Conservation (phyloP, 2,797 vertebrate genomes). For the Pachyuromys duprasi region DNA sequence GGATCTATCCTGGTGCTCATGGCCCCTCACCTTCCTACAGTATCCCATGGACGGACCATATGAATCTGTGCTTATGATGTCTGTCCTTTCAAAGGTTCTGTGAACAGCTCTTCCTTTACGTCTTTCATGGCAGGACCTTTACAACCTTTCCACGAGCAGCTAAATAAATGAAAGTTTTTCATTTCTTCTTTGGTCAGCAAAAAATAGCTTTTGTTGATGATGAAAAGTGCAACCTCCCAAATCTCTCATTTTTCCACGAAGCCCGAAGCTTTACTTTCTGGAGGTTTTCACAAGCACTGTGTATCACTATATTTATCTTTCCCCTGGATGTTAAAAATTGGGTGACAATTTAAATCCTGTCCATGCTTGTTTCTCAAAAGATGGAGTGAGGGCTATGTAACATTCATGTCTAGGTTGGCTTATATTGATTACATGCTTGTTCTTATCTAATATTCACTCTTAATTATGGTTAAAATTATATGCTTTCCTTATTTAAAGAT, state of each 20-base stretch:
- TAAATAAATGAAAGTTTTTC: slow-evolving; percentile 85
- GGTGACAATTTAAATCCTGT: slow-evolving; percentile 70
- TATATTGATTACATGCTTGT: slow-evolving; percentile 25
- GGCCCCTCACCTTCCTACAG: slow-evolving; percentile 65
- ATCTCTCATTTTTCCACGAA: slow-evolving; percentile 82
- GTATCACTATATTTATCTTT: slow-evolving; percentile 83
- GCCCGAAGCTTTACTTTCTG: slow-evolving; percentile 82
- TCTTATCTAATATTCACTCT: slow-evolving; percentile 4
- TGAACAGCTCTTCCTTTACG: slow-evolving; percentile 79
- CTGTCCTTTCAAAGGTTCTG: slow-evolving; percentile 80
- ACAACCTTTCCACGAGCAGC: slow-evolving; percentile 78
- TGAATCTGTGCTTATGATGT: slow-evolving; percentile 81
- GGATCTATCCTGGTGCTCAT: slow-evolving; percentile 71
- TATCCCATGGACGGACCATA: slow-evolving; percentile 73
- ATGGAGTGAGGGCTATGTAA: background rate
- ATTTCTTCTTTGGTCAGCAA: slow-evolving; percentile 83
- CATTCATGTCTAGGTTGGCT: background rate
- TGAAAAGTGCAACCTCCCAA: slow-evolving; percentile 84
- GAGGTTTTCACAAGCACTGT: slow-evolving; percentile 79
- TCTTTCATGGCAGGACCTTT: slow-evolving; percentile 82
- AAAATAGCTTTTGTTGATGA: slow-evolving; percentile 84
- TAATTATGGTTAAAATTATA: slow-evolving; percentile 34
- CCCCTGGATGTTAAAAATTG: slow-evolving; percentile 74
- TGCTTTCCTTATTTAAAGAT: slow-evolving; percentile 32
- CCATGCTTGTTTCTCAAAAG: slow-evolving; percentile 65